These are phyloP conservation scores for Acromyrmex echinatior DNA, from an alignment of 1,140 invertebrate genomes.

Conservation along the genomic window DNA sequence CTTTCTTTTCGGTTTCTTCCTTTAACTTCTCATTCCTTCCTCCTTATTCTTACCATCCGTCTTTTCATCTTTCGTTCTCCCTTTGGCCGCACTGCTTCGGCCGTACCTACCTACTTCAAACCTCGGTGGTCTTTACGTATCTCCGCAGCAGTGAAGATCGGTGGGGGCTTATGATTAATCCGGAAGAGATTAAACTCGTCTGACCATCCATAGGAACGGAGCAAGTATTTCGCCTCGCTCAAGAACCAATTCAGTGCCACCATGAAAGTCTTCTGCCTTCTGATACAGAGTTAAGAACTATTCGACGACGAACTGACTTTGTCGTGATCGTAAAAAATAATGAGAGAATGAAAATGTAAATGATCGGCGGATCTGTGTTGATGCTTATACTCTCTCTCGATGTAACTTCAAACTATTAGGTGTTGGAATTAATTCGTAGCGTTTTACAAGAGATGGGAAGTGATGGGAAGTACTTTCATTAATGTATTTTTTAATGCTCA, in stretches of 20 bases:
- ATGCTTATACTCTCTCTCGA: background rate
- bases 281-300: constrained; percentile 36
- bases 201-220: constrained; percentile 65
- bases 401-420: background rate
- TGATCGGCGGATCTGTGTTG: constrained; percentile 51
- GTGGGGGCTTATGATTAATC: constrained; percentile 77
- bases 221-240: constrained; percentile 49
- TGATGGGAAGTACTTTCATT: too few species aligned
- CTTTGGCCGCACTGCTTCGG: constrained; percentile 21
- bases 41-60: constrained; percentile 16
- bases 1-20: constrained; percentile 7
- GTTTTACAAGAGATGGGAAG: too few species aligned
- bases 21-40: background rate
- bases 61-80: constrained; percentile 19
- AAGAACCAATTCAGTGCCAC: constrained; percentile 21
- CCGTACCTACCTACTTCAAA: constrained; percentile 28
- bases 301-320: constrained; percentile 53
- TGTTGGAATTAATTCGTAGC: too few species aligned
- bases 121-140: constrained; percentile 39
- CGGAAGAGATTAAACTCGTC: constrained; percentile 76
- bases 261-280: constrained; percentile 41
- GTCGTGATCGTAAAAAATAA: constrained; percentile 72
- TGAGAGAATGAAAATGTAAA: constrained; percentile 75
- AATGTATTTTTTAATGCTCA: too few species aligned
- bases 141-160: constrained; percentile 66